These are phyloP conservation scores for Notarius lentiginosus DNA, from an alignment of 2,113 vertebrate genomes.

Conservation along the genomic window DNA sequence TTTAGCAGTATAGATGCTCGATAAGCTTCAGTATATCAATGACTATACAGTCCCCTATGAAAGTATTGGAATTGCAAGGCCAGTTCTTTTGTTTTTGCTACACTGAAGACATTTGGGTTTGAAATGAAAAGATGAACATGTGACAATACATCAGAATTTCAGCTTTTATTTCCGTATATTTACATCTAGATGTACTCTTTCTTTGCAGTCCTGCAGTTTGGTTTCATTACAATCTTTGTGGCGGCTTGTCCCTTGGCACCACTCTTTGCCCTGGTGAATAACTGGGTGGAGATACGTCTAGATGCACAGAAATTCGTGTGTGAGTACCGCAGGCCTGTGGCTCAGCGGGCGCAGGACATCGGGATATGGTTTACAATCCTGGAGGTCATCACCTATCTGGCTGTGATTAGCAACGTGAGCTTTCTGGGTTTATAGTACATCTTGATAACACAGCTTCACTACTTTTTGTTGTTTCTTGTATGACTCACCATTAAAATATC, in stretches of 20 bases:
- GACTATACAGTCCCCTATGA: not conserved
- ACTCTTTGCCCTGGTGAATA: conserved; percentile 75
- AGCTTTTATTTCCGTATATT: no score
- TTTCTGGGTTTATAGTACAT: not conserved
- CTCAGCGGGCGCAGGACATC: conserved; percentile 72
- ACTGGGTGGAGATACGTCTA: conserved; percentile 76
- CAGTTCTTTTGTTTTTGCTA: not conserved
- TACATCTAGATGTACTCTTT: not conserved
- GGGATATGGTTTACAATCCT: conserved; percentile 78
- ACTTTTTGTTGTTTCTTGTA: not conserved
- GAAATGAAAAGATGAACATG: not conserved
- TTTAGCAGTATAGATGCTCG: not conserved
- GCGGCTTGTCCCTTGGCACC: conserved; percentile 75
- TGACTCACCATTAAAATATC: not conserved
- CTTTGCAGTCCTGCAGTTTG: conserved; percentile 74
- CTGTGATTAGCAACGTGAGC: conserved; percentile 73
- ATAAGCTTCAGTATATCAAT: not conserved
- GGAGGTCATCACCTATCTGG: conserved; percentile 71
- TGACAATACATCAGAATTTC: no score
- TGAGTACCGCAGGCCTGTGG: conserved; percentile 72
- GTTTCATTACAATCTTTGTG: conserved; percentile 79
- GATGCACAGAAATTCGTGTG: conserved; percentile 78
- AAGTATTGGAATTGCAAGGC: not conserved
- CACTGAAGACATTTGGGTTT: not conserved
- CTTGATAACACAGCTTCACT: not conserved